These are phyloP conservation scores for Siphonodentalium dalli DNA, from an alignment of 2,888 invertebrate species.

Conservation along the genomic window DNA sequence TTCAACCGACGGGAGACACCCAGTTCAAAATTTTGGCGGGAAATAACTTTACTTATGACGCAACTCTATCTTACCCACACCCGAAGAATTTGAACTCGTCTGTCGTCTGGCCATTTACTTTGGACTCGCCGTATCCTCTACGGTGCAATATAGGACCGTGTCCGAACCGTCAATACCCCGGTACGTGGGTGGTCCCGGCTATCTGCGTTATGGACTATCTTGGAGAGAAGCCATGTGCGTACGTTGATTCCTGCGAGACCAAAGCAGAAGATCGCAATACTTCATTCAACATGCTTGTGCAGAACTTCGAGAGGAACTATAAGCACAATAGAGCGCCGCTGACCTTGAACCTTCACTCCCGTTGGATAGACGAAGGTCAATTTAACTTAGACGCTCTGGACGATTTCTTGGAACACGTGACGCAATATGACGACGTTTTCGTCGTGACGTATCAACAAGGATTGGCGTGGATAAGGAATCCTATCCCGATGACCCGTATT, in stretches of 20 bases:
- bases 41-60: constrained; percentile 22
- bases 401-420: constrained; percentile 38
- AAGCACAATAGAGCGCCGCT: constrained; percentile 16
- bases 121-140: constrained; percentile 71
- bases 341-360: constrained; percentile 75
- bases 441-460: constrained; percentile 37
- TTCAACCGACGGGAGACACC: constrained; percentile 21
- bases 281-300: constrained; percentile 24
- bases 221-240: constrained; percentile 16
- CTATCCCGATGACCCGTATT: too few species aligned
- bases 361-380: constrained; percentile 65
- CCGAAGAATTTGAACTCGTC: constrained; percentile 18
- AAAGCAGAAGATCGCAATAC: constrained; percentile 21
- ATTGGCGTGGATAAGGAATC: constrained; percentile 43
- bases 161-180: constrained; percentile 61
- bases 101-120: constrained; percentile 76
- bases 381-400: constrained; percentile 46
- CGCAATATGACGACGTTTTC: constrained; percentile 44
- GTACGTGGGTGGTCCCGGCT: constrained; percentile 75
- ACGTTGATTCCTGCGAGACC: constrained; percentile 21
- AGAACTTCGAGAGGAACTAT: constrained; percentile 22
- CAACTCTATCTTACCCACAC: constrained; percentile 23
- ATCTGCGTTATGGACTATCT: constrained; percentile 26
- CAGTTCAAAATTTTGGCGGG: constrained; percentile 16
- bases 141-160: constrained; percentile 45